Evolutionary conservation across 2,113 vertebrate species (phyloP).

Genomic region (Oreochromis niloticus): DNA sequence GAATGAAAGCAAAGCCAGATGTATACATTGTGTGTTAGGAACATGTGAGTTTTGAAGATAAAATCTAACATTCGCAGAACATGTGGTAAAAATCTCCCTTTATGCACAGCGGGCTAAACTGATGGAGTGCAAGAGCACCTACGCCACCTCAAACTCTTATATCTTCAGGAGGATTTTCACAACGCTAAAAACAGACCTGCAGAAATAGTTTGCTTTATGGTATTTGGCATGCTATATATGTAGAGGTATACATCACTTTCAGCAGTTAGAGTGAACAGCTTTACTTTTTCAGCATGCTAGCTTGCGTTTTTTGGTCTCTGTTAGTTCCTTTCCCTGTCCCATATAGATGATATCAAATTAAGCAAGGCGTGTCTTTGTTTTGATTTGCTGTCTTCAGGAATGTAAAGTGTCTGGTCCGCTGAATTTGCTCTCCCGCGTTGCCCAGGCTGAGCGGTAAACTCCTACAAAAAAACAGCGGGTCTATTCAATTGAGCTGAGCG

Average conservation of each 20-base stretch:
- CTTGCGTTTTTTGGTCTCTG: neutral
- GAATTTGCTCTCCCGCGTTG: neutral
- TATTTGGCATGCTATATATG: neutral
- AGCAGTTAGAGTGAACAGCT: neutral
- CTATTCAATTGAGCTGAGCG: constrained; percentile 1
- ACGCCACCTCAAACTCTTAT: neutral
- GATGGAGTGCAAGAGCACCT: neutral
- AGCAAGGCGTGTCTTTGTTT: constrained; percentile 21
- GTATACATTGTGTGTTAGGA: neutral
- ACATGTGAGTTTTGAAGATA: neutral
- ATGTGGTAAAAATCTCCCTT: neutral
- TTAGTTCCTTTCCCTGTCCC: neutral
- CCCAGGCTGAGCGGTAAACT: neutral
- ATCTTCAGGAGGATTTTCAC: neutral
- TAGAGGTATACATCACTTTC: neutral
- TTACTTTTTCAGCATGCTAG: neutral
- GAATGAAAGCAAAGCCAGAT: neutral
- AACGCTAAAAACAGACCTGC: neutral
- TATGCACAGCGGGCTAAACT: neutral
- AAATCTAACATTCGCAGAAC: neutral
- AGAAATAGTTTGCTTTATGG: neutral
- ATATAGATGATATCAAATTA: constrained; percentile 12
- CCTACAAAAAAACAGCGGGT: neutral
- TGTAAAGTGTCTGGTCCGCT: constrained; percentile 25
- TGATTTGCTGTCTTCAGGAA: constrained; percentile 35